A percentile compares a stretch with the other conserved stretches of the same genome.
Evolutionary conservation across 2,113 vertebrate genomes (phyloP).

Genomic region (Pomatostomus ruficeps): DNA sequence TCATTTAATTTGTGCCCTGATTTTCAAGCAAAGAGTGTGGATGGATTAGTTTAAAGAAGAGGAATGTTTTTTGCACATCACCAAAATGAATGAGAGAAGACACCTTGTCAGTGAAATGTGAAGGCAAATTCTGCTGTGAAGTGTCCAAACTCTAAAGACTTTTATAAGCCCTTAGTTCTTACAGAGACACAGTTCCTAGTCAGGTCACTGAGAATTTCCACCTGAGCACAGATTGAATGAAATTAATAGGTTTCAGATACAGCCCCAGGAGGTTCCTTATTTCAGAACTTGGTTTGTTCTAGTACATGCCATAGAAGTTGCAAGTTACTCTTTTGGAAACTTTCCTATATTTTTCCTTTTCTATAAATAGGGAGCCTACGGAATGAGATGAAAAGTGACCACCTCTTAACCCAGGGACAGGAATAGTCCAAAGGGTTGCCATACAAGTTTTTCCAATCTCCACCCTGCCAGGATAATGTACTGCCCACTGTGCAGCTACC

Average conservation of each 20-base stretch:
- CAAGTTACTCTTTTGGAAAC: neutral
- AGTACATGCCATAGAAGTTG: neutral
- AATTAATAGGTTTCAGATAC: neutral
- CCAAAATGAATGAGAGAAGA: neutral
- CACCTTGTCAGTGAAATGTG: neutral
- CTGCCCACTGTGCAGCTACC: neutral
- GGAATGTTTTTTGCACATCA: neutral
- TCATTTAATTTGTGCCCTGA: neutral
- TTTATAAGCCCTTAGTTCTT: neutral
- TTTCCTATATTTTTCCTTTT: neutral
- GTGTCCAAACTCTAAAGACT: neutral
- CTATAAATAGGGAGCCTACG: neutral
- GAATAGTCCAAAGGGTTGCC: neutral
- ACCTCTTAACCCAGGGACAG: neutral
- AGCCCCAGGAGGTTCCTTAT: neutral
- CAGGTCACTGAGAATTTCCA: neutral
- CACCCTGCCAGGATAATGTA: neutral
- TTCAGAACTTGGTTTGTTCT: neutral
- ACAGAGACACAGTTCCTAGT: neutral
- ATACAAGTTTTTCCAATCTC: conserved; percentile 12
- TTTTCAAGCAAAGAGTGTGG: neutral
- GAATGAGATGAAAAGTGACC: neutral
- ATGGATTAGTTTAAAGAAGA: neutral
- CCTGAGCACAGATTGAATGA: neutral
- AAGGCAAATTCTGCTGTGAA: neutral